phyloP scores from a whole-genome alignment of 2,888 invertebrate genomes.

The Drosophila anomalipes region DNA sequence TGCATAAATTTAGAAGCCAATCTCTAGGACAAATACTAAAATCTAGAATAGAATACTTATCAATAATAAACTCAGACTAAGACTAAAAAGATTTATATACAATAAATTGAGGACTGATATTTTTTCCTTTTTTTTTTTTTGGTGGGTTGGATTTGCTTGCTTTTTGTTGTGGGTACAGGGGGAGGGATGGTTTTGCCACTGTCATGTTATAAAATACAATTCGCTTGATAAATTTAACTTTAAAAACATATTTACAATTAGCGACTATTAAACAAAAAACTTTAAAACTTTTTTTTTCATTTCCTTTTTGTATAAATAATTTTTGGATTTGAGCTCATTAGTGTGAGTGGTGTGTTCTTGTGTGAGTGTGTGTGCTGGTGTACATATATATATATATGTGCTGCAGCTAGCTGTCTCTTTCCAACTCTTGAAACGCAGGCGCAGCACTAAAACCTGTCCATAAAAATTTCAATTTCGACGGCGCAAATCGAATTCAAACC shows the following conservation, averaged over 20 bases:
- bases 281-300: slow-evolving; percentile 18
- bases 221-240: slow-evolving; percentile 17
- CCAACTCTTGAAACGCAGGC: slow-evolving; percentile 23
- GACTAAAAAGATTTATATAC: slow-evolving; percentile 67
- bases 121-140: slow-evolving; percentile 29
- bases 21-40: slow-evolving; percentile 47
- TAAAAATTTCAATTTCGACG: slow-evolving; percentile 68
- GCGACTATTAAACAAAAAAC: slow-evolving; percentile 42
- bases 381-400: slow-evolving; percentile 11
- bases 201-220: slow-evolving; percentile 36
- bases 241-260: slow-evolving; percentile 58
- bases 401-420: slow-evolving; percentile 61
- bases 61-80: slow-evolving; percentile 55
- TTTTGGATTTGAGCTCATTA: slow-evolving; percentile 76
- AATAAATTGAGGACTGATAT: slow-evolving; percentile 40
- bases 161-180: background rate
- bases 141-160: slow-evolving; percentile 53
- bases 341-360: slow-evolving; percentile 33
- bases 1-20: slow-evolving; percentile 57
- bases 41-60: slow-evolving; percentile 63
- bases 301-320: slow-evolving; percentile 61
- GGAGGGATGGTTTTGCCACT: slow-evolving; percentile 3
- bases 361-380: slow-evolving; percentile 22
- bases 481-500: slow-evolving; percentile 63
- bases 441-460: slow-evolving; percentile 57